Evolutionary conservation across 37 sponge, comb jelly and placozoan species (phyloP).

Genomic region (Aphrocallistes beatrix): DNA sequence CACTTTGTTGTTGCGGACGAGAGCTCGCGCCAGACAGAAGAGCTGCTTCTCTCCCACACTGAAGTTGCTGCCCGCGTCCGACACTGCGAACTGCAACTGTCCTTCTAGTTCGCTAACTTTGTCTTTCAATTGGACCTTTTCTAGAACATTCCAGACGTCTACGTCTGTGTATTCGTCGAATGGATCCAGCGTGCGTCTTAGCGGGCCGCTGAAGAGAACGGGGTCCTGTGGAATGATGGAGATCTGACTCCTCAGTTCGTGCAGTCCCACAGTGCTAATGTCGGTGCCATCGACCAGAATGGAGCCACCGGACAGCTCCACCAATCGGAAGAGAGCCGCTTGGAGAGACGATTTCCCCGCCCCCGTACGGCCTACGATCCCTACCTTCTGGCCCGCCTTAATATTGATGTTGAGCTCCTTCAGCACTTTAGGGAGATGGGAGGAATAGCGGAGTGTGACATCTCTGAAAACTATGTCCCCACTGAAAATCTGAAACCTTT

Average conservation of each 20-base stretch:
- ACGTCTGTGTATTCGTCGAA: neutral
- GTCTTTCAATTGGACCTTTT: neutral
- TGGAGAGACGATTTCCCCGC: constrained; percentile 1
- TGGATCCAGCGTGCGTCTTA: neutral
- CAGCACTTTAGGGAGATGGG: neutral
- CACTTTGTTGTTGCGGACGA: neutral
- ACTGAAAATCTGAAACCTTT: neutral
- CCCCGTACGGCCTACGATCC: neutral
- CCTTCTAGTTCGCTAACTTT: neutral
- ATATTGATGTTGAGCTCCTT: neutral
- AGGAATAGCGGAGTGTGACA: neutral
- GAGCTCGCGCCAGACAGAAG: neutral
- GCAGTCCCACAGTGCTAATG: neutral
- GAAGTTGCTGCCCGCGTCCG: neutral
- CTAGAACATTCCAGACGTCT: neutral
- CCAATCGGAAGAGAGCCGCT: neutral
- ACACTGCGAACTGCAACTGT: neutral
- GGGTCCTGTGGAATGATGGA: constrained; percentile 9
- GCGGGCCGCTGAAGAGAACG: neutral
- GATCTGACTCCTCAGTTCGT: neutral
- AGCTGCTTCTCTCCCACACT: constrained; percentile 14
- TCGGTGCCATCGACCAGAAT: neutral
- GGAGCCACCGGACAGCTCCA: neutral
- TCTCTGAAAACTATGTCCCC: neutral
- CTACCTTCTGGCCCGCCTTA: neutral